Evolutionary conservation across 2,888 invertebrate genomes (phyloP).

Genomic region (Congeria kusceri): DNA sequence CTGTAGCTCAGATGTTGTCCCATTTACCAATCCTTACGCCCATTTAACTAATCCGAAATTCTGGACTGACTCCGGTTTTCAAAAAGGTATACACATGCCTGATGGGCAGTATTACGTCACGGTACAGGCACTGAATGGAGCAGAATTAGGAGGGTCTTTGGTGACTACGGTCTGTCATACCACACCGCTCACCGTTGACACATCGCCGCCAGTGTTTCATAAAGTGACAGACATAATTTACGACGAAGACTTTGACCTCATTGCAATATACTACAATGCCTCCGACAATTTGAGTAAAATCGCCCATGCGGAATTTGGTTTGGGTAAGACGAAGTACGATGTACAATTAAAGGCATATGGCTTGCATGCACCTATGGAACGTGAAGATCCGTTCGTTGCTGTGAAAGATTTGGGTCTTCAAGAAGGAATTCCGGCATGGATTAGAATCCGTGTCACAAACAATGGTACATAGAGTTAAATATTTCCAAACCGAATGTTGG

Average conservation of each 20-base stretch:
- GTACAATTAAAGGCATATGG: slow-evolving; percentile 66
- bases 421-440: slow-evolving; percentile 76
- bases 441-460: slow-evolving; percentile 71
- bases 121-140: slow-evolving; percentile 71
- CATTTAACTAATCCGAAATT: slow-evolving; percentile 66
- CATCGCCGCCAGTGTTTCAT: slow-evolving; percentile 68
- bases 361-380: slow-evolving; percentile 59
- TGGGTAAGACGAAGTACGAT: slow-evolving; percentile 74
- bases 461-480: slow-evolving; percentile 56
- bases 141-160: slow-evolving; percentile 71
- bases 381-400: slow-evolving; percentile 65
- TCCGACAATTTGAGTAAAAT: slow-evolving; percentile 66
- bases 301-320: slow-evolving; percentile 70
- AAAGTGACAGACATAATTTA: slow-evolving; percentile 69
- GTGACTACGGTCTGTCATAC: slow-evolving; percentile 76
- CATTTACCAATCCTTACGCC: slow-evolving; percentile 70
- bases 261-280: slow-evolving; percentile 71
- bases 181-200: slow-evolving; percentile 72
- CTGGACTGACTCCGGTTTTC: slow-evolving; percentile 75
- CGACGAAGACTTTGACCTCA: slow-evolving; percentile 73
- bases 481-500: too few relatives aligned
- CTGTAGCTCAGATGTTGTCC: slow-evolving; percentile 68
- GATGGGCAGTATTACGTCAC: slow-evolving; percentile 76
- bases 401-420: slow-evolving; percentile 70
- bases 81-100: slow-evolving; percentile 65